A percentile compares a stretch with the other conserved stretches of the same genome.
These are phyloP conservation scores for Molothrus ater DNA, from an alignment of 2,797 vertebrate genomes.

Conservation along the genomic window DNA sequence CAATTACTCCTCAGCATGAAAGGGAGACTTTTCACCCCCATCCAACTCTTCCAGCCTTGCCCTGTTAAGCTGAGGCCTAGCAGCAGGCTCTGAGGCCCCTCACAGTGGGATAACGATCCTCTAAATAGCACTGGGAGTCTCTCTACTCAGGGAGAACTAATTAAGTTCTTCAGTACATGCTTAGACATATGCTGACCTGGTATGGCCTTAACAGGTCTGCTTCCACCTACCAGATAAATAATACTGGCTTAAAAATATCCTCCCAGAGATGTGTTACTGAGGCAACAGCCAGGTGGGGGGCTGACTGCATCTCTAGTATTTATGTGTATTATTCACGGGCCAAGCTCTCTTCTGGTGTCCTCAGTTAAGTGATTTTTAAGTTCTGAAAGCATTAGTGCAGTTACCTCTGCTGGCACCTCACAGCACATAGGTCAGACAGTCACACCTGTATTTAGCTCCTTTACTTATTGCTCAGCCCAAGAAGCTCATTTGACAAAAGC, in stretches of 20 bases:
- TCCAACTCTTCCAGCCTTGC: background rate
- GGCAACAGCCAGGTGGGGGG: slow-evolving; percentile 45
- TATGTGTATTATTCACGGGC: background rate
- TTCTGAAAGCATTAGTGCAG: background rate
- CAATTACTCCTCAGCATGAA: background rate
- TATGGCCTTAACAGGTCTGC: background rate
- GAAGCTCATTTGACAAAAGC: slow-evolving; percentile 6
- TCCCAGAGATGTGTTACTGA: slow-evolving; percentile 22
- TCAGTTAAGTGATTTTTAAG: slow-evolving; percentile 4
- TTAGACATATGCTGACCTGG: slow-evolving; percentile 60
- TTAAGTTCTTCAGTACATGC: slow-evolving; percentile 55
- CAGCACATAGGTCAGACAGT: background rate
- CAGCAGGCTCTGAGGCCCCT: slow-evolving; percentile 33
- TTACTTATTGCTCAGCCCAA: background rate
- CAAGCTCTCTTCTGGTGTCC: slow-evolving; percentile 14
- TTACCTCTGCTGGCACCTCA: background rate
- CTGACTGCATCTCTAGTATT: background rate
- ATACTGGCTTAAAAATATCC: slow-evolving; percentile 18
- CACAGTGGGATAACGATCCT: slow-evolving; percentile 3
- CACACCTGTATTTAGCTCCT: background rate
- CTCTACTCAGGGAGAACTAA: slow-evolving; percentile 45
- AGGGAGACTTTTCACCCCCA: background rate
- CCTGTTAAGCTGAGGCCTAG: background rate
- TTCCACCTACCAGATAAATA: slow-evolving; percentile 47
- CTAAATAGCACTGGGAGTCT: slow-evolving; percentile 40